Conservation (phyloP, 2,888 invertebrate genomes). For the Drosophila nr. perissopoda region DNA sequence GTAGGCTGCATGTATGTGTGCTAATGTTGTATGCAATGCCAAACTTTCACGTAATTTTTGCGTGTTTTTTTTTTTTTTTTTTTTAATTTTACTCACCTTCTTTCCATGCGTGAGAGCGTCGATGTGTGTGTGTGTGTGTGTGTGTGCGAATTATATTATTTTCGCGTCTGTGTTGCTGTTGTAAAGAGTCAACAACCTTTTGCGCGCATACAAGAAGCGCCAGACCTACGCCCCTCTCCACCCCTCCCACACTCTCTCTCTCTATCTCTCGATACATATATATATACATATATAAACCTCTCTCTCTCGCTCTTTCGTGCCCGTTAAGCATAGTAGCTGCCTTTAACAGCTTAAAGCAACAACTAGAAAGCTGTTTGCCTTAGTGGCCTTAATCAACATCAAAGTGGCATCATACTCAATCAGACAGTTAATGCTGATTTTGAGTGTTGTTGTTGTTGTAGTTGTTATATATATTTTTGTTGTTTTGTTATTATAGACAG, state of each 20-base stretch:
- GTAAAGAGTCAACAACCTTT: constrained; percentile 78
- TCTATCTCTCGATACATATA: background rate
- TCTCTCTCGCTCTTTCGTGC: constrained; percentile 6
- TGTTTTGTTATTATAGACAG: constrained; percentile 16
- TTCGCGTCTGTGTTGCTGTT: constrained; percentile 74
- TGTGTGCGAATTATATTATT: constrained; percentile 69
- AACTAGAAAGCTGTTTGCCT: constrained; percentile 58
- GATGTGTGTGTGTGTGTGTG: constrained; percentile 40
- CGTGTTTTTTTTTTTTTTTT: constrained; percentile 32
- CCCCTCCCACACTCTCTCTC: background rate
- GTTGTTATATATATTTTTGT: background rate
- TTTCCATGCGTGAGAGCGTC: constrained; percentile 36
- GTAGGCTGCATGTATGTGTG: constrained; percentile 4
- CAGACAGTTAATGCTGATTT: constrained; percentile 15
- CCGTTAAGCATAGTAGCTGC: constrained; percentile 44
- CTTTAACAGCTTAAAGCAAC: constrained; percentile 42
- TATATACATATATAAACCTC: background rate
- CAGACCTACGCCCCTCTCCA: constrained; percentile 29
- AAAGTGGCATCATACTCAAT: constrained; percentile 62
- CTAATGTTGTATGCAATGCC: constrained; percentile 69
- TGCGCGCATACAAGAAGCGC: constrained; percentile 71
- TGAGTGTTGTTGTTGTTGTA: constrained; percentile 3
- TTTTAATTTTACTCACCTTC: constrained; percentile 47
- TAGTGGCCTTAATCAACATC: constrained; percentile 68
- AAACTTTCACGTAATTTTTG: constrained; percentile 81